Base-by-base conservation (phyloP, 2,113 vertebrate genomes). In the Saccopteryx bilineata region DNA sequence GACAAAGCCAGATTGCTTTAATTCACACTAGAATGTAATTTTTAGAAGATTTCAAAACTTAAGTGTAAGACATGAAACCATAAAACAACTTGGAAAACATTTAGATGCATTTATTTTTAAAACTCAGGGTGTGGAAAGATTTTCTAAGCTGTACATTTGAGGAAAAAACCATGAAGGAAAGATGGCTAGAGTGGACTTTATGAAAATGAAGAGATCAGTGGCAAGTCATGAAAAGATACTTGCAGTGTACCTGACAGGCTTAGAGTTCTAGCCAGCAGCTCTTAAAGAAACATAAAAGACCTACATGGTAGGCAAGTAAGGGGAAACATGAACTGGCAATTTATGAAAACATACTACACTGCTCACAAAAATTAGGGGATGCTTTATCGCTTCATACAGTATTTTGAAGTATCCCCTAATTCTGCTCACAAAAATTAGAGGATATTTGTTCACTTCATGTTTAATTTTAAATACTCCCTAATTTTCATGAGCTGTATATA, bases 131-230 rank as follows among this genome's bases (percentile, higher is more conserved):
- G 28, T 66, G 23, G 39, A 74, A 74, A 87, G 33, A 87, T 87
- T 87, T 74, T 87, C 66, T 61, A 28, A 94, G 39, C 23, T 74
- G 86, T 80, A 48, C 26, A 56, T 74, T 80, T 78, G 84, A 50
- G 33, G 23, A 71, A 80, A 48, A 91, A 85, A 28, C 60, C 58
- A 23, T 75, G 63, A 68, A 58, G 60, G 24, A 65, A 78, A 72
- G 46, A 56, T 39, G 69, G 78, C 33, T 85, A 39, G 31, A 46
- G 54, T 79, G 17, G 24, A 39, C 72, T 79, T 7, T 48, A 21
- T 69, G 54, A 78, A 85, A 81, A 74, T 33, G 39, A 66, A 65
- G 85, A 52, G 13, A 28, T 81, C 28, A 87, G 23, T 87, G 60
- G 60, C 28, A 81, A 33, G 74, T 69, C 46, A 63, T 61, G 39